A percentile compares a stretch with the other conserved stretches of the same genome.
These are phyloP conservation scores for Pseudochromis fuscus DNA, from an alignment of 2,797 vertebrate species.

Conservation along the genomic window DNA sequence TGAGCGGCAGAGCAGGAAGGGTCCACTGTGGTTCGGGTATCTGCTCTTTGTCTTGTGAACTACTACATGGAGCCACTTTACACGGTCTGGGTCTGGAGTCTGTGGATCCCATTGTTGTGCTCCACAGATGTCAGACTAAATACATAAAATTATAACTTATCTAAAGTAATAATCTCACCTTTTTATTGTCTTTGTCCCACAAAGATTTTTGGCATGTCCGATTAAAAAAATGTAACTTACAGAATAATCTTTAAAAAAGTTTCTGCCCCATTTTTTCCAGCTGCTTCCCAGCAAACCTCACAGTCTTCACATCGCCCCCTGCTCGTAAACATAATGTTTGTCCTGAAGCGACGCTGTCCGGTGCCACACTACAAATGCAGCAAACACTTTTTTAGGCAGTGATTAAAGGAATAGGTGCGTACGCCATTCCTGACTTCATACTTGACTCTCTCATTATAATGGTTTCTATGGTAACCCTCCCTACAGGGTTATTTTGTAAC, in stretches of 20 bases:
- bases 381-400: conserved; percentile 53
- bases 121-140: too few relatives aligned
- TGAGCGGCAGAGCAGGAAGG: conserved; percentile 50
- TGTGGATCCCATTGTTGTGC: conserved; percentile 87
- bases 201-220: conserved; percentile 13
- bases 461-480: conserved; percentile 86
- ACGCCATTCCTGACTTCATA: conserved; percentile 60
- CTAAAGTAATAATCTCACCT: conserved; percentile 14
- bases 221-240: conserved; percentile 16
- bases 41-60: conserved; percentile 48
- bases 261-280: conserved; percentile 18
- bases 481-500: conserved; percentile 83
- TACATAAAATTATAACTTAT: too few relatives aligned
- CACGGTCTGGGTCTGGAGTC: conserved; percentile 84
- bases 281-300: conserved; percentile 20
- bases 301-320: conserved; percentile 16
- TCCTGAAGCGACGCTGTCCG: conserved; percentile 44
- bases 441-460: conserved; percentile 74
- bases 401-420: conserved; percentile 61
- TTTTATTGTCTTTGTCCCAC: conserved; percentile 1
- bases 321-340: conserved; percentile 23
- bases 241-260: conserved; percentile 30
- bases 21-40: conserved; percentile 62
- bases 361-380: conserved; percentile 46
- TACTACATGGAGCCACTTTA: conserved; percentile 84